These are phyloP conservation scores for Trichogramma dendrolimi DNA, from an alignment of 2,888 invertebrate species.

Conservation along the genomic window DNA sequence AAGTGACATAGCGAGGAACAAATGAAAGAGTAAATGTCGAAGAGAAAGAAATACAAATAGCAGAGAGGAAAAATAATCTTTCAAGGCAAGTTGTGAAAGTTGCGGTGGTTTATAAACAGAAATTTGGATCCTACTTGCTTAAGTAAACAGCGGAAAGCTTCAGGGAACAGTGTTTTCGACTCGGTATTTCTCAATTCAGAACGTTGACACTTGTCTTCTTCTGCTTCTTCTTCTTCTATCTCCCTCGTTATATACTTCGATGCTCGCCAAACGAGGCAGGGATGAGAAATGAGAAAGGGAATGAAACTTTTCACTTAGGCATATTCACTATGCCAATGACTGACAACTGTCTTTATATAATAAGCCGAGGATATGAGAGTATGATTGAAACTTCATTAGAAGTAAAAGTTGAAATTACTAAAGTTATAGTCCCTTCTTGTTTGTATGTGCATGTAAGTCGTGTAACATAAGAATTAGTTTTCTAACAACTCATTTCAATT, in stretches of 20 bases:
- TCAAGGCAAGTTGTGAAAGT: slow-evolving; percentile 41
- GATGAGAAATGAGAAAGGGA: slow-evolving; percentile 28
- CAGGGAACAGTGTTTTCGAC: background rate
- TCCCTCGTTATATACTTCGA: slow-evolving; percentile 1
- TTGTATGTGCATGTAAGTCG: too few relatives aligned
- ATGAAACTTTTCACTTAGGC: slow-evolving; percentile 48
- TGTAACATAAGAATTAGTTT: too few relatives aligned
- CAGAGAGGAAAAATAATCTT: slow-evolving; percentile 38
- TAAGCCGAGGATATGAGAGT: too few relatives aligned
- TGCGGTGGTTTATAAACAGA: slow-evolving; percentile 46
- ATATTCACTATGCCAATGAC: slow-evolving; percentile 28
- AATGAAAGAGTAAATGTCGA: background rate
- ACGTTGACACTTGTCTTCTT: slow-evolving; percentile 10
- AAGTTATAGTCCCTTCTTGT: too few relatives aligned
- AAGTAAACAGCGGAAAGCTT: slow-evolving; percentile 40
- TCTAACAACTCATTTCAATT: too few relatives aligned
- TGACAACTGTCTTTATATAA: too few relatives aligned
- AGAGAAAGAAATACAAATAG: slow-evolving; percentile 12
- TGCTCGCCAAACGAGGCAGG: background rate
- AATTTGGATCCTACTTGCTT: slow-evolving; percentile 47
- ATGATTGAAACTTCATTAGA: too few relatives aligned
- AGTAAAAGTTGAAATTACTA: too few relatives aligned
- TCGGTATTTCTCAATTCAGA: background rate
- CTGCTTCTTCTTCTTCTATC: slow-evolving; percentile 11
- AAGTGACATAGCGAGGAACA: background rate